Conservation (phyloP, 2,113 vertebrate species). For the Antechinus stuartii region DNA sequence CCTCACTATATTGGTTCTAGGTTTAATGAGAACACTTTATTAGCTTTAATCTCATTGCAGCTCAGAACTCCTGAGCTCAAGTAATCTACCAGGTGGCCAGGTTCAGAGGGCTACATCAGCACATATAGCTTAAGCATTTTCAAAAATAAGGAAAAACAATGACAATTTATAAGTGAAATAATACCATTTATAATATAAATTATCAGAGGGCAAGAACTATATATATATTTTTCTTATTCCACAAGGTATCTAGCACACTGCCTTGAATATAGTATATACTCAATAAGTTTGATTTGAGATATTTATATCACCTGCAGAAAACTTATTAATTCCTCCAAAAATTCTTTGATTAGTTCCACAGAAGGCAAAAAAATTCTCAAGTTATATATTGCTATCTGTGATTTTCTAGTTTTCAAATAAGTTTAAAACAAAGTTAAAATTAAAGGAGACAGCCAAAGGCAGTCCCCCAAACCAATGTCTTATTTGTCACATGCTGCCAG, state of each 20-base stretch:
- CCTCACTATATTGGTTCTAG: neutral
- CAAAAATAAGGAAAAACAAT: neutral
- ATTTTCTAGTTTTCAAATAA: neutral
- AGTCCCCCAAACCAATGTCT: neutral
- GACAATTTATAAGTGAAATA: neutral
- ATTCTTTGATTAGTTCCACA: neutral
- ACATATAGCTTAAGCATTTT: neutral
- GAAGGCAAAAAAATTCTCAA: neutral
- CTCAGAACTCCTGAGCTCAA: neutral
- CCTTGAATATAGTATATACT: neutral
- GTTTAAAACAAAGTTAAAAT: neutral
- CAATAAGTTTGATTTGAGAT: neutral
- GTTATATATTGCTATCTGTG: neutral
- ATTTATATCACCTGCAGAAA: neutral
- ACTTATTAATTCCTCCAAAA: neutral
- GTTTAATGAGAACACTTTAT: neutral
- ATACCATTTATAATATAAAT: neutral
- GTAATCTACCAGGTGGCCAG: neutral
- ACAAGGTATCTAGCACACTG: neutral
- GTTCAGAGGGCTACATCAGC: neutral
- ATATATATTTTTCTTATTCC: neutral
- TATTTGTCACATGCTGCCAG: neutral
- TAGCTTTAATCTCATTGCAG: neutral
- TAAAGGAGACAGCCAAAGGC: neutral
- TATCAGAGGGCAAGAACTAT: neutral